Percentiles rank a stretch among this genome's conserved stretches.
These are phyloP conservation scores for Odontamblyopus rebecca DNA, from an alignment of 2,797 vertebrate species.

Conservation along the genomic window DNA sequence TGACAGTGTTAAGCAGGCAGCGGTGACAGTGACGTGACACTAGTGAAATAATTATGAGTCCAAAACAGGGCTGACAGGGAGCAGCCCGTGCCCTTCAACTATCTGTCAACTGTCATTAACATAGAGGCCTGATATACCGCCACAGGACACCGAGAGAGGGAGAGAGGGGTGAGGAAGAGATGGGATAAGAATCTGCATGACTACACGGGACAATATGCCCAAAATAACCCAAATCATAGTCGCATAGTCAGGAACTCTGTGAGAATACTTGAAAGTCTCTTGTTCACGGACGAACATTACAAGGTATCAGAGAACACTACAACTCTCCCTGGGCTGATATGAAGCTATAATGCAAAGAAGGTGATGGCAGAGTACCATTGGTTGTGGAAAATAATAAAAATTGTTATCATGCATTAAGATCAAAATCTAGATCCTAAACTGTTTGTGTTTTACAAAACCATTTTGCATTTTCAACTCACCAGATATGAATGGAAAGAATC, in stretches of 20 bases:
- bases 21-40: conserved; percentile 99
- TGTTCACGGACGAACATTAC: background rate
- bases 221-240: conserved; percentile 35
- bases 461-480: too few species aligned
- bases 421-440: too few species aligned
- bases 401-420: too few species aligned
- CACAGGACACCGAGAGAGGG: conserved; percentile 53
- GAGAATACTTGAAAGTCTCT: conserved; percentile 17
- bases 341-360: background rate
- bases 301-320: background rate
- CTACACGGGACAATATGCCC: conserved; percentile 40
- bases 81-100: conserved; percentile 97
- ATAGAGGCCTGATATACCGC: conserved; percentile 76
- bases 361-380: too few species aligned
- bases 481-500: too few species aligned
- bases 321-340: background rate
- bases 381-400: too few species aligned
- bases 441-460: too few species aligned
- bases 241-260: conserved; percentile 22
- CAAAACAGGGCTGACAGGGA: conserved; percentile 99
- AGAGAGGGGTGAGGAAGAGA: conserved; percentile 33
- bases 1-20: conserved; percentile 88
- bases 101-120: conserved; percentile 98
- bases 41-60: conserved; percentile 99
- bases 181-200: conserved; percentile 23